Evolutionary conservation across 2,888 invertebrate species (phyloP).

Genomic region (Creontiades dilutus): DNA sequence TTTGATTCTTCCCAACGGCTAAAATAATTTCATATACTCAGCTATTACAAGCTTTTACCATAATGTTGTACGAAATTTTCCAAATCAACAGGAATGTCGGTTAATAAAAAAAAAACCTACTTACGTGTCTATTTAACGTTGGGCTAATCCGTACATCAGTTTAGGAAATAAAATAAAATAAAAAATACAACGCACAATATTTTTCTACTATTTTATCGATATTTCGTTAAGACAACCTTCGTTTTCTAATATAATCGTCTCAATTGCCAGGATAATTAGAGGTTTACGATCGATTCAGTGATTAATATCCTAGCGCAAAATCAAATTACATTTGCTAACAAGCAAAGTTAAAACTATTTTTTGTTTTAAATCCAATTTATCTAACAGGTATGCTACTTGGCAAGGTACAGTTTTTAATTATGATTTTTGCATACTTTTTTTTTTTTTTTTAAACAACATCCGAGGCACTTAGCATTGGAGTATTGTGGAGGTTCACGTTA

Average conservation of each 20-base stretch:
- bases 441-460: slow-evolving; percentile 23
- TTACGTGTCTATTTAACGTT: too few relatives aligned
- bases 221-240: slow-evolving; percentile 26
- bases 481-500: not conserved
- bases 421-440: not conserved
- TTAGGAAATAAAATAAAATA: not conserved
- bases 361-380: not conserved
- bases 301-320: not conserved
- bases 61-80: too few relatives aligned
- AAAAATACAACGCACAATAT: not conserved
- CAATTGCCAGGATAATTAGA: not conserved
- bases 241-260: not conserved
- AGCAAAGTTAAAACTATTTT: too few relatives aligned
- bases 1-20: too few relatives aligned
- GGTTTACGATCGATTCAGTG: not conserved
- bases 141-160: too few relatives aligned
- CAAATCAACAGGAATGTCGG: too few relatives aligned
- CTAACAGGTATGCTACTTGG: not conserved
- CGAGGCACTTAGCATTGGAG: slow-evolving; percentile 61
- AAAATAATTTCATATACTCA: too few relatives aligned
- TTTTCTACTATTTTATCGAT: slow-evolving; percentile 1
- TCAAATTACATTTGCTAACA: not conserved
- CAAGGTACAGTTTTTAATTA: not conserved
- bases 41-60: too few relatives aligned
- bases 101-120: too few relatives aligned